phyloP scores from a whole-genome alignment of 2,888 invertebrate genomes.

The Parelbella ahira region DNA sequence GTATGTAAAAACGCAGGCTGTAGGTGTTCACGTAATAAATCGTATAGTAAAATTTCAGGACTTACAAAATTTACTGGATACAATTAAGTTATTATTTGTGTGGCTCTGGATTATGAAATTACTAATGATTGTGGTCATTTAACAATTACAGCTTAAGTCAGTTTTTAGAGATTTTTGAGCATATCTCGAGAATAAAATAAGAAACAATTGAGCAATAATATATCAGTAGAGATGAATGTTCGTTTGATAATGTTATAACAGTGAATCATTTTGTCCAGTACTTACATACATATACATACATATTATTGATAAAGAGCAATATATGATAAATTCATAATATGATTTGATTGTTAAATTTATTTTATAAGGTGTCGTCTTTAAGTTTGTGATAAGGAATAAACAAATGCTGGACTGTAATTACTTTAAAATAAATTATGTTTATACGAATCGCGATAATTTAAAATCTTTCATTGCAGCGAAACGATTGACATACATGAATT shows the following conservation, averaged over 20 bases:
- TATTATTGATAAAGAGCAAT: slow-evolving; percentile 12
- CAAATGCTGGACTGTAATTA: slow-evolving; percentile 43
- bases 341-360: slow-evolving; percentile 13
- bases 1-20: too few species aligned
- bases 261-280: slow-evolving; percentile 21
- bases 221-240: slow-evolving; percentile 8
- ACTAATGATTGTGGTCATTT: slow-evolving; percentile 1
- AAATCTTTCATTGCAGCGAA: slow-evolving; percentile 27
- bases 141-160: too few species aligned
- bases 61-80: slow-evolving; percentile 10
- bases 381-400: slow-evolving; percentile 34
- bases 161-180: slow-evolving; percentile 10
- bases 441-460: slow-evolving; percentile 54
- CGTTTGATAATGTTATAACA: slow-evolving; percentile 11
- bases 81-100: slow-evolving; percentile 14
- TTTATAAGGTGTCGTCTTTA: slow-evolving; percentile 9
- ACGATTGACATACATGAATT: too few species aligned
- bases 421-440: slow-evolving; percentile 63
- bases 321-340: slow-evolving; percentile 16
- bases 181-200: slow-evolving; percentile 24
- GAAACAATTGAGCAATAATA: slow-evolving; percentile 28
- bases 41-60: too few species aligned
- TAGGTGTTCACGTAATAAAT: too few species aligned
- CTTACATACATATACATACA: neutral
- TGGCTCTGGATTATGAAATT: slow-evolving; percentile 5